Conservation (phyloP, 2,888 invertebrate genomes). For the Phoenoteleia sp. region DNA sequence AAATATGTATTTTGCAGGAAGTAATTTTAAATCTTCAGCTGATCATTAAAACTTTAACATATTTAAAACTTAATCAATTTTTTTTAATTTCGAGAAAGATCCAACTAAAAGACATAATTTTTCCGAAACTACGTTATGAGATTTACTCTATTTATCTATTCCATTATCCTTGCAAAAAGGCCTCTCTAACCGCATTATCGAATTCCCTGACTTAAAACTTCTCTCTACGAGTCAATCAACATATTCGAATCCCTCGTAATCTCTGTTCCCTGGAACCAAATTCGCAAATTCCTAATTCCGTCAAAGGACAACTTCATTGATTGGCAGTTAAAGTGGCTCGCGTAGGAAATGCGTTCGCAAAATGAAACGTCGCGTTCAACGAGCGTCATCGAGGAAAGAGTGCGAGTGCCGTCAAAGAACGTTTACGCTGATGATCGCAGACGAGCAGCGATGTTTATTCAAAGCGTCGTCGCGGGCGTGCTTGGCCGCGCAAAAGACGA, state of each 20-base stretch:
- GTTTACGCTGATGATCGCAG: slow-evolving; percentile 28
- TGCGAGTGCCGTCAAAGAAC: slow-evolving; percentile 23
- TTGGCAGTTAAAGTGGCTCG: background rate
- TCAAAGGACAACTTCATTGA: background rate
- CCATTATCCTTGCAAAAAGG: no score
- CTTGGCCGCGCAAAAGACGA: slow-evolving; percentile 6
- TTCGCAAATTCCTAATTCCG: background rate
- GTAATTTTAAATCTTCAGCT: no score
- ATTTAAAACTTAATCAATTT: no score
- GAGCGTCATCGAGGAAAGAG: background rate
- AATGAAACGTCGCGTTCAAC: background rate
- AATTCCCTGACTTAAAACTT: background rate
- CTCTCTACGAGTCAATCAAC: background rate
- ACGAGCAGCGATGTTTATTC: slow-evolving; percentile 12
- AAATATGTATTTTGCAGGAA: no score
- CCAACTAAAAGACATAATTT: no score
- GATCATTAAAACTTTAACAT: no score
- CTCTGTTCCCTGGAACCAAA: background rate
- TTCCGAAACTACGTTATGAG: no score
- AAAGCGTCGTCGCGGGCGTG: background rate
- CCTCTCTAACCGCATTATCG: no score
- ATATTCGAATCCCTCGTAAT: background rate
- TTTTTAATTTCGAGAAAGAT: no score
- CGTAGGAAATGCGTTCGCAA: background rate
- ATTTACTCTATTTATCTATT: no score